A percentile compares a stretch with the other conserved stretches of the same genome.
These are phyloP conservation scores for Rhadina sibilatrix DNA, from an alignment of 2,113 vertebrate genomes.

Conservation along the genomic window DNA sequence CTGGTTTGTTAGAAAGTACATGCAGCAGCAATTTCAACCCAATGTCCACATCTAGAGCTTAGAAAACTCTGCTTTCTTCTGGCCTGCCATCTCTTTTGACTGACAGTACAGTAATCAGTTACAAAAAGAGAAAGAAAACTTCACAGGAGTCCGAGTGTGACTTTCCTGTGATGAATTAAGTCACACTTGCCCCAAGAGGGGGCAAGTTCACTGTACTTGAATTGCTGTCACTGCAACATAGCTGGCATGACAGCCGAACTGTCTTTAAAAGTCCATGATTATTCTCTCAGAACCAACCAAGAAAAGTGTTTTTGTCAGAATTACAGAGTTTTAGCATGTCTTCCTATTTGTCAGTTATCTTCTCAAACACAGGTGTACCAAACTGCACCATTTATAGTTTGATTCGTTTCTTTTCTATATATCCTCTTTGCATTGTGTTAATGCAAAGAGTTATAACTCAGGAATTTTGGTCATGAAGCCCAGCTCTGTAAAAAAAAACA, in stretches of 20 bases:
- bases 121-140: not conserved
- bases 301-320: not conserved
- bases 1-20: not conserved
- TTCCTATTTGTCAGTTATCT: conserved; percentile 28
- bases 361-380: not conserved
- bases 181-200: not conserved
- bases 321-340: not conserved
- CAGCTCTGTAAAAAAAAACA: not conserved
- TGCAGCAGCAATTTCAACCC: not conserved
- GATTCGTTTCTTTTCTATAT: not conserved
- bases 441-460: not conserved
- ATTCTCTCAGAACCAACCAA: conserved; percentile 18
- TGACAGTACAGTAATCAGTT: not conserved
- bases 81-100: not conserved
- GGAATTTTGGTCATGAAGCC: not conserved
- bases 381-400: not conserved
- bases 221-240: conserved; percentile 30
- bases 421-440: not conserved
- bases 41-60: not conserved
- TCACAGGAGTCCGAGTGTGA: not conserved
- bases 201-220: not conserved
- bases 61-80: not conserved
- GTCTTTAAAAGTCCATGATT: conserved; percentile 19
- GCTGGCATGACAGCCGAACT: conserved; percentile 17
- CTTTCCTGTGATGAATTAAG: conserved; percentile 21